Evolutionary conservation across 53 echinoderm and acorn worm species (phyloP).

Genomic region (Paelopatides confundens): DNA sequence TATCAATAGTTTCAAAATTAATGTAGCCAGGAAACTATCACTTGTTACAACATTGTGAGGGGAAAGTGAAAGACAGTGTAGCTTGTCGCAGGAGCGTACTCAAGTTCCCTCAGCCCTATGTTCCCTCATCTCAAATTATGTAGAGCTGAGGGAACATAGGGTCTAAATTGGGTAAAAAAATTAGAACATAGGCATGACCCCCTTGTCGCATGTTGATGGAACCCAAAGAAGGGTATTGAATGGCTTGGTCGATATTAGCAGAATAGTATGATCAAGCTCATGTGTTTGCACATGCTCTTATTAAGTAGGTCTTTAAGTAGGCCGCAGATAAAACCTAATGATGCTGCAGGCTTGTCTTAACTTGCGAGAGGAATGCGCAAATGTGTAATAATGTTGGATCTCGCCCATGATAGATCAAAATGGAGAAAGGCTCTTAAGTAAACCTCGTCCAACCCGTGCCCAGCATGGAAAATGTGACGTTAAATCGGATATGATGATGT

Average conservation of each 20-base stretch:
- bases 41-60: not conserved
- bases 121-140: no score
- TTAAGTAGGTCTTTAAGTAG: conserved; percentile 49
- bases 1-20: no score
- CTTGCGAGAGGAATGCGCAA: conserved; percentile 60
- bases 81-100: no score
- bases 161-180: no score
- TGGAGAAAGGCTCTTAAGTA: no score
- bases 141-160: no score
- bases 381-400: conserved; percentile 54
- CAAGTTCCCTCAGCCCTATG: no score
- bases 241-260: conserved; percentile 27
- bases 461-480: no score
- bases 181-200: no score
- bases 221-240: conserved; percentile 18
- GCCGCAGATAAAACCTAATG: conserved; percentile 49
- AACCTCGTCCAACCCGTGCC: no score
- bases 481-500: no score
- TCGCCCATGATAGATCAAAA: no score
- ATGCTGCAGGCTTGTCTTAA: conserved; percentile 47
- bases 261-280: conserved; percentile 64
- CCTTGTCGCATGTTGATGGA: conserved; percentile 54
- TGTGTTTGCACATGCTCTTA: conserved; percentile 16
- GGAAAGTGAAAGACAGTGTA: not conserved
- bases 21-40: not conserved